Evolutionary conservation across 2,113 vertebrate genomes (phyloP).

Genomic region (Actenoides lindsayi): DNA sequence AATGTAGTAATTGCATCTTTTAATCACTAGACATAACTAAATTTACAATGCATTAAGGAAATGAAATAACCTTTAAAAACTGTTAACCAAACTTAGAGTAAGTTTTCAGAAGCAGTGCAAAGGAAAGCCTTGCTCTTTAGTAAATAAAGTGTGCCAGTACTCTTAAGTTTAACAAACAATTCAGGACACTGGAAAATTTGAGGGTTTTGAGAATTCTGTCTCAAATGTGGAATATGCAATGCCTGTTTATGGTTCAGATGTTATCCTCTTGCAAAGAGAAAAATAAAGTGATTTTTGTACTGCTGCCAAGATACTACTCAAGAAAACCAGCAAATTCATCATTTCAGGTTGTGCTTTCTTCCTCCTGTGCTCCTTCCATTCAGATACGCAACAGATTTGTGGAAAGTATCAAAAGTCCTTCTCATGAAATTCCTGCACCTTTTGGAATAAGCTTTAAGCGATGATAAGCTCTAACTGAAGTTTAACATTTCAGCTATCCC

Average conservation of each 20-base stretch:
- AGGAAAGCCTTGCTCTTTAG: background rate
- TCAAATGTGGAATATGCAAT: background rate
- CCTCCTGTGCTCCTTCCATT: background rate
- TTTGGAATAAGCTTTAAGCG: background rate
- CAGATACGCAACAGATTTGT: background rate
- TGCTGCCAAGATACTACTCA: background rate
- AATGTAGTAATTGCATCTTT: background rate
- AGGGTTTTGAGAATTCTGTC: background rate
- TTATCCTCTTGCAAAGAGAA: background rate
- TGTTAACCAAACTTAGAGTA: background rate
- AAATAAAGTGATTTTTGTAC: background rate
- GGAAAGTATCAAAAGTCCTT: background rate
- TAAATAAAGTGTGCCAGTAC: background rate
- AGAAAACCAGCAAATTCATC: background rate
- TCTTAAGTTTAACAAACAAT: background rate
- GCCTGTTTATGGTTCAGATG: background rate
- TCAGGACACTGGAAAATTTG: background rate
- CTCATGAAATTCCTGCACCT: background rate
- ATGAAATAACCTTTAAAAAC: background rate
- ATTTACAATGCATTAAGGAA: fast-evolving
- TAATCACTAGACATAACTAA: background rate
- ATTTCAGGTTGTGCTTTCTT: background rate
- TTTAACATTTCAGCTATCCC: background rate
- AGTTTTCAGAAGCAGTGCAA: background rate
- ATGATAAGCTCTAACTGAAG: background rate